A percentile compares a stretch with the other conserved stretches of the same genome.
phyloP scores from a whole-genome alignment of 2,888 invertebrate species.

The Amblyjoppa proteus region DNA sequence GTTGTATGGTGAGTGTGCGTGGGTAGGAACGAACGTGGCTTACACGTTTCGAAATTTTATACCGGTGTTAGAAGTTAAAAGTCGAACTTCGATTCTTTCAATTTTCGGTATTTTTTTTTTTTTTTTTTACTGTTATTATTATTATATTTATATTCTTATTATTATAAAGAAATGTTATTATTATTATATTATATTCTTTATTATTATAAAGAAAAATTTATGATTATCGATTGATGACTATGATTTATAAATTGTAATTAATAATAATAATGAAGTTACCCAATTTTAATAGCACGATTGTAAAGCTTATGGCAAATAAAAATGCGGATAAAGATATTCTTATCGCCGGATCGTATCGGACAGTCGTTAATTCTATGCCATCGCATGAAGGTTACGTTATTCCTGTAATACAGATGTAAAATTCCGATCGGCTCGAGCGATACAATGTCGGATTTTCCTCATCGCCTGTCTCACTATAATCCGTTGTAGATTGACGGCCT shows the following conservation, averaged over 20 bases:
- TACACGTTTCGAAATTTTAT: not conserved
- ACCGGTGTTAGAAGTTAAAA: not conserved
- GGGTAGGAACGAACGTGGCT: not conserved
- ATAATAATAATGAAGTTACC: not conserved
- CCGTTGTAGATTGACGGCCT: conserved; percentile 26
- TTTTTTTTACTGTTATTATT: not conserved
- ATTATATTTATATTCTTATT: too few species aligned
- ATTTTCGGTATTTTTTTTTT: not conserved
- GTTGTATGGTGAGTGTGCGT: not conserved
- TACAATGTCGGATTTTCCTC: not conserved
- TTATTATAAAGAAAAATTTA: not conserved
- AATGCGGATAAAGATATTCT: conserved; percentile 4
- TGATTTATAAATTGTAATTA: too few species aligned
- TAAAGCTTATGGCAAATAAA: not conserved
- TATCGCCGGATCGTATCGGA: not conserved
- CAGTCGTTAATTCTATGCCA: not conserved
- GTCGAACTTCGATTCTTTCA: not conserved
- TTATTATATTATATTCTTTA: too few species aligned
- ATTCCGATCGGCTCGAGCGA: not conserved
- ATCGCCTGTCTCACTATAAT: conserved; percentile 22
- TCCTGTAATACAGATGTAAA: not conserved
- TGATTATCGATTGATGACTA: too few species aligned
- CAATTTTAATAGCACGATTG: not conserved
- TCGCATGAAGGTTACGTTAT: not conserved
- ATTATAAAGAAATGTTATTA: too few species aligned